These are phyloP conservation scores for Oligia strigilis DNA, from an alignment of 2,888 invertebrate genomes.

Conservation along the genomic window DNA sequence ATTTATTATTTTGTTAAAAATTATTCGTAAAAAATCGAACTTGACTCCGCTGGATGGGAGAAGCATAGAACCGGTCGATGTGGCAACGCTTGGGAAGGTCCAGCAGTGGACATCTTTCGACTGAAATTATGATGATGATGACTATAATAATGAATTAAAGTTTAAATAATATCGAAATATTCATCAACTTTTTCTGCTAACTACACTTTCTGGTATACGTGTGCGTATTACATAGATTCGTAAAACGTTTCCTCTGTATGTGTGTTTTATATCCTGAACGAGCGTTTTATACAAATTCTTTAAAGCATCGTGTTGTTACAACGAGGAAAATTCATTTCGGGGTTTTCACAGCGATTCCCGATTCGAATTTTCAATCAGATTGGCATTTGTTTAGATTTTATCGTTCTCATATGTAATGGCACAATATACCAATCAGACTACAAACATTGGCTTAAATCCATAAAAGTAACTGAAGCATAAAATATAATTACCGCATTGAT, in stretches of 20 bases:
- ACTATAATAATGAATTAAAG: no score
- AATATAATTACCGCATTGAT: neutral
- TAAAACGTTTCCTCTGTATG: neutral
- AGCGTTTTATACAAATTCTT: constrained; percentile 35
- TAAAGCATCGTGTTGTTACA: constrained; percentile 37
- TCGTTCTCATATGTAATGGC: constrained; percentile 5
- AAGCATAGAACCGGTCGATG: no score
- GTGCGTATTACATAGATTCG: neutral
- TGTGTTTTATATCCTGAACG: constrained; percentile 18
- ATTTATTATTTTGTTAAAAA: no score
- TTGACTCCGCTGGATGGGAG: no score
- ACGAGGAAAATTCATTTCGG: constrained; percentile 40
- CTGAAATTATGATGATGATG: no score
- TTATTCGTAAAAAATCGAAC: no score
- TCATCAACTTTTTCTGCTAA: neutral
- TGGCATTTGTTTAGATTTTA: constrained; percentile 36
- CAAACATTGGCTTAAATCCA: constrained; percentile 1
- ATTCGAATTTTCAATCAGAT: constrained; percentile 28
- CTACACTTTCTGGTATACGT: neutral
- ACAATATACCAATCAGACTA: neutral
- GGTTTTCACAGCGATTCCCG: constrained; percentile 10
- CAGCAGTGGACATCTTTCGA: no score
- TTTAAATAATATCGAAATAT: neutral
- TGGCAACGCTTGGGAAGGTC: no score
- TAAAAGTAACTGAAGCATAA: neutral